Base-by-base conservation (phyloP, 1,140 invertebrate species). In the Ephestia elutella region DNA sequence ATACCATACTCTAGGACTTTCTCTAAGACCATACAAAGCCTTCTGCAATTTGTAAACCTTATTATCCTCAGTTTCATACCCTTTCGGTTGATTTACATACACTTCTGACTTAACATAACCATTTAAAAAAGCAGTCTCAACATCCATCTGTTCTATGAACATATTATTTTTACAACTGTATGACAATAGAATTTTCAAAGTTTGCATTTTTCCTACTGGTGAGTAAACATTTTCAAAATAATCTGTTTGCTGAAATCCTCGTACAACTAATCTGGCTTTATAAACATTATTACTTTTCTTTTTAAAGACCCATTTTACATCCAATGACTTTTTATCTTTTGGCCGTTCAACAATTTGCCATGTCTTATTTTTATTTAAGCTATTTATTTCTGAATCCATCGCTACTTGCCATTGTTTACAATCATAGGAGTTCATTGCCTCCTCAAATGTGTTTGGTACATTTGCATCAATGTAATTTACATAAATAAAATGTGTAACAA, bases 101-200 rank as follows among this genome's bases (percentile, higher is more conserved):
- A 88, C 66, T 67, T 82, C 75, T 55, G 87, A 82, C 8, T 76
- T 68, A 53, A 89, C 57, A 21, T 75, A n/a, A 20, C 75, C 77
- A 70, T 89, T 82, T 54, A 89, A 59, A 58, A 71, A 68, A 0
- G 65, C 73, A 66, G 68, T 80, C 58, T 71, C 66, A 13, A 88
- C 74, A 72, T 89, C 86, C 62, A 87, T 74, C 57, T 86, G 75
- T 10, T 67, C 56, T 0, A 87, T 66, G 30, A 66, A 51, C 44
- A 68, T 67, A 61, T 62, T 61, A 63, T 71, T 65, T 72, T 71
- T 54, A 55, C 66, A 76, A 68, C 66, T 63, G 38, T 75, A 73
- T 35, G 68, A 69, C 32, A 77, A 66, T 66, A 80, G 62, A 54
- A 70, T 60, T 70, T 80, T 69, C 11, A 72, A 66, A 21, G 70